Conservation (phyloP, 2,888 invertebrate genomes). For the Fragum whitleyi region DNA sequence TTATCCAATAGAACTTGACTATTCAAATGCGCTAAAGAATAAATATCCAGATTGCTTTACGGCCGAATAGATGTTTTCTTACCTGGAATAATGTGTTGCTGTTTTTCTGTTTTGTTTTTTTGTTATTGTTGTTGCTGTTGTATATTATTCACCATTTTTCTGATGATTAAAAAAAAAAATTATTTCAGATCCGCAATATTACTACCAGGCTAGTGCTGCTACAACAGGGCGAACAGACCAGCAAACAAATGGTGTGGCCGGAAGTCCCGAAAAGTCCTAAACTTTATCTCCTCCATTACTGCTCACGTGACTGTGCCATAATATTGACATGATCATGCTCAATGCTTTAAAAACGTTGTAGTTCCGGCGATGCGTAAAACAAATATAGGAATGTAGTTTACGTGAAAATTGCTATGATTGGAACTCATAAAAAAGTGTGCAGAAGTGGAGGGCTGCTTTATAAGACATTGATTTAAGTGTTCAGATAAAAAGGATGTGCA, state of each 20-base stretch:
- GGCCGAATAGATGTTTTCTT: too few relatives aligned
- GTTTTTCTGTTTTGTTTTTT: too few relatives aligned
- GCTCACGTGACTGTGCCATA: constrained; percentile 50
- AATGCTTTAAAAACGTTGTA: constrained; percentile 22
- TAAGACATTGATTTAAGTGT: constrained; percentile 5
- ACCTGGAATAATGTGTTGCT: too few relatives aligned
- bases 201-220: constrained; percentile 50
- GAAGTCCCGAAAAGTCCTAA: constrained; percentile 63
- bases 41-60: too few relatives aligned
- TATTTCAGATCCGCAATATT: constrained; percentile 61
- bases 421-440: constrained; percentile 18
- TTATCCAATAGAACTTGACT: too few relatives aligned
- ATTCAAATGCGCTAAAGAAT: too few relatives aligned
- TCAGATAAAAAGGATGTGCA: constrained; percentile 24
- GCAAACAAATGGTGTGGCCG: constrained; percentile 40
- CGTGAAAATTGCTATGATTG: too few relatives aligned
- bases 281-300: constrained; percentile 46
- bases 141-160: too few relatives aligned
- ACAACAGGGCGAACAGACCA: constrained; percentile 48
- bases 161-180: too few relatives aligned
- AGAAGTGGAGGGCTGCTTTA: constrained; percentile 29
- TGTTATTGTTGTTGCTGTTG: too few relatives aligned
- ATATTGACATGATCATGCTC: constrained; percentile 20
- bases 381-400: too few relatives aligned
- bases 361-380: neutral